A percentile compares a stretch with the other conserved stretches of the same genome.
Evolutionary conservation across 2,113 vertebrate species (phyloP).

Genomic region (Rhea pennata): DNA sequence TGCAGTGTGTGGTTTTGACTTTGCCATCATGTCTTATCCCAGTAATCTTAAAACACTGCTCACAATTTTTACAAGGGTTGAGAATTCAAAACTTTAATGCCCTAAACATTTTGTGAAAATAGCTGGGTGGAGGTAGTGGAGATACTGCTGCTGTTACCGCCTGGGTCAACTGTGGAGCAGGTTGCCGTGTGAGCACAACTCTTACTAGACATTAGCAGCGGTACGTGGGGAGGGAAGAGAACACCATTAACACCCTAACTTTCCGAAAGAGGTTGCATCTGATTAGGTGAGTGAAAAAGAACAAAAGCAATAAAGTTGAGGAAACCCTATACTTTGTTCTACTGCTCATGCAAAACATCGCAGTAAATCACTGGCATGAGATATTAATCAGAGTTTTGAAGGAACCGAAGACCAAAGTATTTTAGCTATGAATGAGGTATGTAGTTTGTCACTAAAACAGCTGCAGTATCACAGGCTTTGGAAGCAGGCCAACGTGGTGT

Average conservation of each 20-base stretch:
- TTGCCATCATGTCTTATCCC: background rate
- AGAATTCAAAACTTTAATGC: background rate
- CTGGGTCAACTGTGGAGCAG: background rate
- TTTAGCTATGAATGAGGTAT: background rate
- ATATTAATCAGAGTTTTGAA: background rate
- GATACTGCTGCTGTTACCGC: rapidly evolving
- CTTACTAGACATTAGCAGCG: background rate
- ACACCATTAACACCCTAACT: background rate
- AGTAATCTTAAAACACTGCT: rapidly evolving
- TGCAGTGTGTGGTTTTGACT: background rate
- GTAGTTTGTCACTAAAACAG: background rate
- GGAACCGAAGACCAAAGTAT: background rate
- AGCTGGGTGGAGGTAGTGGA: background rate
- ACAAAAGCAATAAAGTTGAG: background rate
- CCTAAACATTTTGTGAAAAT: background rate
- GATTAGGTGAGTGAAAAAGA: background rate
- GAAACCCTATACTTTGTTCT: background rate
- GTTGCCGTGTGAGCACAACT: background rate
- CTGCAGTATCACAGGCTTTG: background rate
- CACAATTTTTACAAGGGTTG: rapidly evolving
- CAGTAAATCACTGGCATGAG: background rate
- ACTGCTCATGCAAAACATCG: background rate
- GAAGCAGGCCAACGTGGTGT: background rate
- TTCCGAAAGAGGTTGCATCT: background rate
- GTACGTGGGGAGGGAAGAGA: background rate